Evolutionary conservation across 2,888 invertebrate genomes (phyloP), one percentile per base, ranked within the genome.

Genomic region (Eugnorisma glareosa): DNA sequence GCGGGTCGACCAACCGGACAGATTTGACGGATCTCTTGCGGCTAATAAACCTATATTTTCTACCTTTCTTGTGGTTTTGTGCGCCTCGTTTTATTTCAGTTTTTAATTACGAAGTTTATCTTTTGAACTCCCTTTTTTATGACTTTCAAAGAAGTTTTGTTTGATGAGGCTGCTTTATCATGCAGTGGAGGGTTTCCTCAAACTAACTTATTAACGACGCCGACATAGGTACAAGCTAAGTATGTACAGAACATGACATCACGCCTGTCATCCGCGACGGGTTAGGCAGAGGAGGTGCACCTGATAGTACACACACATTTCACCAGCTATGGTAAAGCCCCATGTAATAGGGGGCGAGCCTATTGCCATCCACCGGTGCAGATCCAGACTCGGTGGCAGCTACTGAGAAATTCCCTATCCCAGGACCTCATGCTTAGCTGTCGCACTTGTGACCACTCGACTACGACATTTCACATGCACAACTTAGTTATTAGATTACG

Each of bases 41-140:
- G 70, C 48, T 81, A 73, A 81, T 87, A 82, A 86, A 86, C 81
- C 79, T 76, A 79, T 67, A 70, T 76, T 15, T 77, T 78, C 74
- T 28, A 63, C 68, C 48, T 79, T 51, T 76, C 63, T 79, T 81
- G 83, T 77, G 82, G 80, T 85, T 74, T 66, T 51, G 31, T n/a
- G 54, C 57, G 79, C 48, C 66, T 73, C 2, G 31, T 74, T 73
- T 76, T 82, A 77, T 83, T 72, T 79, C 67, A 75, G 66, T 59
- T 72, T 67, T 78, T 64, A 68, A 76, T 67, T 73, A 69, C 63
- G 59, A 40, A 74, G 37, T 18, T 64, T 51, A 59, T 61, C 40
- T 66, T 81, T 76, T 66, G 48, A 69, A 68, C 28, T 57, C 28
- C 1, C 35, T 40, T 28, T 10, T 75, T 67, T 73, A 84, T 59